Evolutionary conservation across 1,140 invertebrate genomes (phyloP).

Genomic region (Drosophila burlai): DNA sequence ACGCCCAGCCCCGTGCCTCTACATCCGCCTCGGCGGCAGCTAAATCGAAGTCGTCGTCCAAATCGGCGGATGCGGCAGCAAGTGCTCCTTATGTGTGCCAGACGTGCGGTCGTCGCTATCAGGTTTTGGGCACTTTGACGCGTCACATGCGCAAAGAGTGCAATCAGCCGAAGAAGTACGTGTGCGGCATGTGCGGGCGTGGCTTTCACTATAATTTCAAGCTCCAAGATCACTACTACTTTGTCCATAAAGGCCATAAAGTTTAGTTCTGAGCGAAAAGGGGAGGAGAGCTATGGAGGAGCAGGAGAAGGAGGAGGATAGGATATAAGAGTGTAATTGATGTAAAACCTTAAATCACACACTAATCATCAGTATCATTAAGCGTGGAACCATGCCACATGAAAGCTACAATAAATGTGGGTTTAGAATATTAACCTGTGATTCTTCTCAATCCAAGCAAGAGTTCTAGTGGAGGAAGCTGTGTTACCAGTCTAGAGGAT

Average conservation of each 20-base stretch:
- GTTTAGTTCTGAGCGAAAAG: constrained; percentile 30
- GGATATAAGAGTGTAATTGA: constrained; percentile 32
- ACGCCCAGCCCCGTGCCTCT: background rate
- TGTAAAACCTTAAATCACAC: constrained; percentile 25
- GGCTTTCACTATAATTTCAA: constrained; percentile 86
- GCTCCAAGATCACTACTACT: constrained; percentile 83
- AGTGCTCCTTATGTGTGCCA: constrained; percentile 85
- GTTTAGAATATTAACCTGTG: constrained; percentile 29
- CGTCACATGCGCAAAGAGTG: constrained; percentile 87
- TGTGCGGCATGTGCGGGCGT: constrained; percentile 85
- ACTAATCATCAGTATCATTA: constrained; percentile 6
- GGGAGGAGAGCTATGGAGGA: background rate
- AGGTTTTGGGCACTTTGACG: constrained; percentile 86
- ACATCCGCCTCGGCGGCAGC: constrained; percentile 2
- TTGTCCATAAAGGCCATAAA: constrained; percentile 62
- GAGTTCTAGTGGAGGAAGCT: background rate
- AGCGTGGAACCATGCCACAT: constrained; percentile 2
- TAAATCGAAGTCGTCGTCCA: constrained; percentile 18
- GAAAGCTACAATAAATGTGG: constrained; percentile 33
- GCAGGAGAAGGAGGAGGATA: constrained; percentile 1
- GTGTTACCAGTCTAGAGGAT: background rate
- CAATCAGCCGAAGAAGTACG: constrained; percentile 86
- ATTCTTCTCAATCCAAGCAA: constrained; percentile 10
- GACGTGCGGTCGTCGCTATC: constrained; percentile 87
- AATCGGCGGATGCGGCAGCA: constrained; percentile 12